Conservation (phyloP, 2,888 invertebrate genomes). For the Stratiomys singularior region DNA sequence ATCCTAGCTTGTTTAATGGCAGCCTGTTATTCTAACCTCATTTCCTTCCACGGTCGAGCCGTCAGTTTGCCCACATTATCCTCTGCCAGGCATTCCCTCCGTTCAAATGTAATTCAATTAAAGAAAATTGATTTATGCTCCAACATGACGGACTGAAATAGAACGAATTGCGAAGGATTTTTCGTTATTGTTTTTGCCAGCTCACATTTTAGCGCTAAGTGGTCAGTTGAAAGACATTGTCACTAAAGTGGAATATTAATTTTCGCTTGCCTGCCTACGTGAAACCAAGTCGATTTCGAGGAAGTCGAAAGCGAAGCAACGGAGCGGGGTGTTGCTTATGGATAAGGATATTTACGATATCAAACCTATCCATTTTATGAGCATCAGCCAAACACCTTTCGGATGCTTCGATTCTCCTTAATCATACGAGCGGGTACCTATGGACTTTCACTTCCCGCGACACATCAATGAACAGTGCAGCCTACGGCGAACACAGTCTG, state of each 20-base stretch:
- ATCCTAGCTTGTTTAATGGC: neutral
- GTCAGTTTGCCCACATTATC: neutral
- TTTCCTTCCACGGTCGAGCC: neutral
- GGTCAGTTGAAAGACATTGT: slow-evolving; percentile 19
- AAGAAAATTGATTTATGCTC: slow-evolving; percentile 31
- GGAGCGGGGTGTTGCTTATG: too few species aligned
- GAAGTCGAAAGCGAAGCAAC: neutral
- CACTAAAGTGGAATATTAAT: slow-evolving; percentile 2
- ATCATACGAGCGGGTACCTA: too few species aligned
- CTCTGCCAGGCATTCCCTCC: neutral
- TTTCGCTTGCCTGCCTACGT: neutral
- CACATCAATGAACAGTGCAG: too few species aligned
- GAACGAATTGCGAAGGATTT: neutral
- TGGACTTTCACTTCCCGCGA: too few species aligned
- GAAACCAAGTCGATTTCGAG: neutral
- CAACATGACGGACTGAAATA: slow-evolving; percentile 8
- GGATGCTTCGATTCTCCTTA: too few species aligned
- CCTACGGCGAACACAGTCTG: neutral
- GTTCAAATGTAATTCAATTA: slow-evolving; percentile 20
- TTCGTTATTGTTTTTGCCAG: neutral
- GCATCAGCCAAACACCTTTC: too few species aligned
- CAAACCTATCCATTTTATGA: too few species aligned
- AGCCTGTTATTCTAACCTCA: neutral
- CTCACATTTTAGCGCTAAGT: slow-evolving; percentile 9
- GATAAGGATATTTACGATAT: too few species aligned